phyloP scores from a whole-genome alignment of 1,140 invertebrate species.

The Drosophila orosa region DNA sequence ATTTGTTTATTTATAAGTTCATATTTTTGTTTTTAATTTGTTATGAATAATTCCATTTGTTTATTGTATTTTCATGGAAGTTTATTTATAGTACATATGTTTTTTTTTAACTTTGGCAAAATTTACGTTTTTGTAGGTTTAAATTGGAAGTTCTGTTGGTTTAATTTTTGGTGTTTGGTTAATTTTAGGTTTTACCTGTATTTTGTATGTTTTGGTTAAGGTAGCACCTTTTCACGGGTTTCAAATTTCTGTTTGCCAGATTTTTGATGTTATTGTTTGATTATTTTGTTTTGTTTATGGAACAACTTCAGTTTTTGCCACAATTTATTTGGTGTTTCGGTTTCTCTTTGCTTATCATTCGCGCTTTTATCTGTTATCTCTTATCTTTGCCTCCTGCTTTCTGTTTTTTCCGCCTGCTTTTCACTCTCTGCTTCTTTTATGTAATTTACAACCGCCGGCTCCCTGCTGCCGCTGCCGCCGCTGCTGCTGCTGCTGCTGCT shows the following conservation, averaged over 20 bases:
- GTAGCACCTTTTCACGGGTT: background rate
- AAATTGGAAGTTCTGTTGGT: background rate
- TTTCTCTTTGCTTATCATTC: constrained; percentile 32
- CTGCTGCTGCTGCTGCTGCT: constrained; percentile 4
- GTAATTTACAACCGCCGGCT: constrained; percentile 57
- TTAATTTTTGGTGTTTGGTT: background rate
- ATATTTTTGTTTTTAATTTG: background rate
- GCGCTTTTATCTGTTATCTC: constrained; percentile 16
- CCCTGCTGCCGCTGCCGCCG: constrained; percentile 11
- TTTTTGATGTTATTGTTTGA: background rate
- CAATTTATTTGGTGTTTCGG: constrained; percentile 5
- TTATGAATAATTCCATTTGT: constrained; percentile 1
- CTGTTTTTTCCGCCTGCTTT: constrained; percentile 15
- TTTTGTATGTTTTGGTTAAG: background rate
- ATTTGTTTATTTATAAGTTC: background rate
- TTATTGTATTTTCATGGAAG: constrained; percentile 9
- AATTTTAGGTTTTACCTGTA: background rate
- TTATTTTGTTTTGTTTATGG: background rate
- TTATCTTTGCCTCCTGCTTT: constrained; percentile 17
- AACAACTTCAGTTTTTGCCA: background rate
- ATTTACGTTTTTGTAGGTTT: background rate
- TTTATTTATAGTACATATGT: background rate
- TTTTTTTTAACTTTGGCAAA: background rate
- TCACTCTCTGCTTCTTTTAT: constrained; percentile 50
- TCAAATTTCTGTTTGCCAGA: background rate